A percentile compares a stretch with the other conserved stretches of the same genome.
Conservation (phyloP, 2,113 vertebrate species). For the Mugil cephalus region DNA sequence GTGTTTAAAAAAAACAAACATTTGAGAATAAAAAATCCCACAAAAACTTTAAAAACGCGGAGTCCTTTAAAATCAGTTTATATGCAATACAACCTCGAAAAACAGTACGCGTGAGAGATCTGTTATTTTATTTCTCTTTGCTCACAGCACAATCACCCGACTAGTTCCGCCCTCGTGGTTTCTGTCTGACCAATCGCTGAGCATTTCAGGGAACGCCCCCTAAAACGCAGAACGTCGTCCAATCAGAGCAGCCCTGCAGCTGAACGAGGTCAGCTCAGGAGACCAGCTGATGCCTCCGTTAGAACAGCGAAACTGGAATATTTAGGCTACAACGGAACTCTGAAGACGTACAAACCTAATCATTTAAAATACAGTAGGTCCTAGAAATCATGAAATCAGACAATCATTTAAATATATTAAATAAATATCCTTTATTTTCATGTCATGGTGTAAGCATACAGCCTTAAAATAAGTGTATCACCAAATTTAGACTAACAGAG, state of each 20-base stretch:
- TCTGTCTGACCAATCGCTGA: constrained; percentile 29
- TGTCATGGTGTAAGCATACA: not conserved
- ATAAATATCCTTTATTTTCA: not conserved
- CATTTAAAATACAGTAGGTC: not conserved
- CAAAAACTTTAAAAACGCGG: no score
- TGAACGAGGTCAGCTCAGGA: constrained; percentile 43
- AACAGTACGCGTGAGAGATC: not conserved
- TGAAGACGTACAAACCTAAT: not conserved
- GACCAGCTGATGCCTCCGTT: constrained; percentile 1
- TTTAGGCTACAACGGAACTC: not conserved
- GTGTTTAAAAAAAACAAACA: no score
- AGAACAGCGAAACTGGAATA: not conserved
- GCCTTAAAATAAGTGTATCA: no score
- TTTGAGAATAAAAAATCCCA: no score
- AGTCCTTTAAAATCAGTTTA: no score
- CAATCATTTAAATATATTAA: not conserved
- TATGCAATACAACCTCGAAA: not conserved
- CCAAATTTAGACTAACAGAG: no score
- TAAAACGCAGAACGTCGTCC: not conserved
- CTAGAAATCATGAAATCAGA: not conserved
- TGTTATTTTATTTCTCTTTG: not conserved
- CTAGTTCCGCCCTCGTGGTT: not conserved
- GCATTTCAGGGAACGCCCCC: constrained; percentile 21
- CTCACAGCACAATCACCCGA: fast-evolving
- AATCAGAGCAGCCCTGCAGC: constrained; percentile 25